These are phyloP conservation scores for Geothlypis trichas DNA, from an alignment of 2,113 vertebrate genomes.

Conservation along the genomic window DNA sequence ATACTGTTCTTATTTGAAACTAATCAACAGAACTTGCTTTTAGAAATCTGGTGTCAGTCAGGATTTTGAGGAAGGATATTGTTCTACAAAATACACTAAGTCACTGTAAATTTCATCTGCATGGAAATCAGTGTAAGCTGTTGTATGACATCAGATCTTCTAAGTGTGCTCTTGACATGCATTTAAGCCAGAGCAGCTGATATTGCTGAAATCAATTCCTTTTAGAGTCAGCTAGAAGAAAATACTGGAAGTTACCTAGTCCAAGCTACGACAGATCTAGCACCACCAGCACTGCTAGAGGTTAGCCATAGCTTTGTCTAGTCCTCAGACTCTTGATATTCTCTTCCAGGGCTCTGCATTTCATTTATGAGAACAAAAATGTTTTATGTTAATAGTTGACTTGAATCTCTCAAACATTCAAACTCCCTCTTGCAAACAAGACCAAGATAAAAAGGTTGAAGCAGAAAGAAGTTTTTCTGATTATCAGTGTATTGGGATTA, in stretches of 20 bases:
- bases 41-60: background rate
- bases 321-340: background rate
- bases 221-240: background rate
- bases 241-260: background rate
- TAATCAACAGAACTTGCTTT: background rate
- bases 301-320: background rate
- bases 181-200: background rate
- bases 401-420: background rate
- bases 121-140: background rate
- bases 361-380: background rate
- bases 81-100: background rate
- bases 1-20: background rate
- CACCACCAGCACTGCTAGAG: background rate
- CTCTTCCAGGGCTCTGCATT: background rate
- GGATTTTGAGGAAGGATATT: background rate
- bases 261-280: background rate
- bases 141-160: background rate
- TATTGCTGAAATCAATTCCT: background rate
- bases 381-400: background rate
- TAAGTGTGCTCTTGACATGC: accelerated
- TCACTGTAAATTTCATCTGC: background rate
- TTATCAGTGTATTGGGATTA: background rate
- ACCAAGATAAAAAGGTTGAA: background rate
- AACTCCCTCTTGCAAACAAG: background rate
- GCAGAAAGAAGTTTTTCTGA: background rate